These are phyloP conservation scores for Dolichopus griseipennis DNA, from an alignment of 2,888 invertebrate genomes.

Conservation along the genomic window DNA sequence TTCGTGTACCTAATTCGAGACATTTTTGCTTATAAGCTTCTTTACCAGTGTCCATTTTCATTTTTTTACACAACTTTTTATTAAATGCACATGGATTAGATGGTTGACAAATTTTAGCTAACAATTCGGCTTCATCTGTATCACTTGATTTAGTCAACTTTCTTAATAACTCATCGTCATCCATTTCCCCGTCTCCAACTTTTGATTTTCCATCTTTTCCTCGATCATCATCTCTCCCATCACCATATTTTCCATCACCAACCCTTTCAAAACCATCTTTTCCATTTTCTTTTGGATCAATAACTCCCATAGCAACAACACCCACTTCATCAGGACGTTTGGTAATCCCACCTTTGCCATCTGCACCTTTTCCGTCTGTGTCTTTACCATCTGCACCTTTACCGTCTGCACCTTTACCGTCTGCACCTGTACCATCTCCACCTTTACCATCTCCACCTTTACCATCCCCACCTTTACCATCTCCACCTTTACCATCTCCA, in stretches of 20 bases:
- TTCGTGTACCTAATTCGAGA: not conserved
- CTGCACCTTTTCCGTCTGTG: slow-evolving; percentile 8
- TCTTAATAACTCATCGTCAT: not conserved
- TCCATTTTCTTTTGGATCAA: slow-evolving; percentile 9
- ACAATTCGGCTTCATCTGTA: not conserved
- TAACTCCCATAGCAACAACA: slow-evolving; percentile 8
- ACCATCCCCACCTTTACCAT: slow-evolving; percentile 14
- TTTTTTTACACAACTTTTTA: not conserved
- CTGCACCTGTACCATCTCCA: slow-evolving; percentile 12
- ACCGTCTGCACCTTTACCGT: slow-evolving; percentile 18
- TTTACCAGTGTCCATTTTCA: not conserved
- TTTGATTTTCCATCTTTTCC: not conserved
- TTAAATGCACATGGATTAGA: not conserved
- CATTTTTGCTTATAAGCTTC: no score
- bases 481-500: slow-evolving; percentile 16
- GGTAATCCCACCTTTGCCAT: slow-evolving; percentile 15
- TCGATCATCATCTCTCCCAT: not conserved
- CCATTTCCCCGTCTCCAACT: not conserved
- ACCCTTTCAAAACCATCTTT: not conserved
- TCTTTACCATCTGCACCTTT: not conserved
- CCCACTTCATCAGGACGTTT: slow-evolving; percentile 14
- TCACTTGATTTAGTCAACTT: not conserved
- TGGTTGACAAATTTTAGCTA: not conserved
- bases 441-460: slow-evolving; percentile 14
- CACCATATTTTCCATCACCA: not conserved